These are phyloP conservation scores for Drosophila sordidapex DNA, from an alignment of 2,888 invertebrate genomes.

Conservation along the genomic window DNA sequence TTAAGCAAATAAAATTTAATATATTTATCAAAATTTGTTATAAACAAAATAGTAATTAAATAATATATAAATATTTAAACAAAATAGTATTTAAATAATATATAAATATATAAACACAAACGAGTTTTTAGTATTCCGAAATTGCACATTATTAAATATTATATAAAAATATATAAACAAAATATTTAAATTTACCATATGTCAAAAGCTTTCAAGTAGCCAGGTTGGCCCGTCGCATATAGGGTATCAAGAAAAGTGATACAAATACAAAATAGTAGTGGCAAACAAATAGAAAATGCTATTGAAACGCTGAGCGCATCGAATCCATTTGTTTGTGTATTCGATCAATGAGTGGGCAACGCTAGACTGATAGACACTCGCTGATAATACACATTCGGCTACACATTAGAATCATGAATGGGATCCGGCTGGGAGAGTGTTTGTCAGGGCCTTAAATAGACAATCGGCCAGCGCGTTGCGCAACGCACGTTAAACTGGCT, in stretches of 20 bases:
- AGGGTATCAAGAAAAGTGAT: conserved; percentile 15
- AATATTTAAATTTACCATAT: too few relatives aligned
- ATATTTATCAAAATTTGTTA: too few relatives aligned
- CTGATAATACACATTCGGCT: conserved; percentile 33
- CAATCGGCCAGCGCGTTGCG: conserved; percentile 28
- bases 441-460: conserved; percentile 23
- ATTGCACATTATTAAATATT: too few relatives aligned
- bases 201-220: not conserved
- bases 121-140: too few relatives aligned
- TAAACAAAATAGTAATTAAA: too few relatives aligned
- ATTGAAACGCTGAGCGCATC: conserved; percentile 40
- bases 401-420: conserved; percentile 69
- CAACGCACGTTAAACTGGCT: conserved; percentile 43
- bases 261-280: conserved; percentile 30
- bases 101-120: not conserved
- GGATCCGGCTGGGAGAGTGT: conserved; percentile 44
- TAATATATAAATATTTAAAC: too few relatives aligned
- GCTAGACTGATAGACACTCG: conserved; percentile 6
- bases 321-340: conserved; percentile 23
- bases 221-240: not conserved
- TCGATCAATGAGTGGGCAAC: conserved; percentile 31
- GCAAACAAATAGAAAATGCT: conserved; percentile 45
- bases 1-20: too few relatives aligned
- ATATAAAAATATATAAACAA: too few relatives aligned
- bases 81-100: too few relatives aligned